Evolutionary conservation across 2,797 vertebrate genomes (phyloP).

Genomic region (Muscicapa striata): DNA sequence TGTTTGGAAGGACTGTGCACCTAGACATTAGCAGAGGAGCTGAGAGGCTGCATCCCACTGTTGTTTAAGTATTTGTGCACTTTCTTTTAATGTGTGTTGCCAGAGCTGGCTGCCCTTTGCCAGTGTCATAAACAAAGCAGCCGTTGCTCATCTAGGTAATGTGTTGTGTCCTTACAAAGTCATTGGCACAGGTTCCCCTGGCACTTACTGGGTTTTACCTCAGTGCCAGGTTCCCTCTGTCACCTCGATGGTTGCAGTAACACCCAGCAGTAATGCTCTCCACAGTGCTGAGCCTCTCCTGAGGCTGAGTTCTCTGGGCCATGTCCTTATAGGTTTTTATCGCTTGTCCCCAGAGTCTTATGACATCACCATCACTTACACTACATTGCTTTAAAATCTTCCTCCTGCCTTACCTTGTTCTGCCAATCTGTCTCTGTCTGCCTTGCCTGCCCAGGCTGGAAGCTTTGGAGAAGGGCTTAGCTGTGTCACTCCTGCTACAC

Average conservation of each 20-base stretch:
- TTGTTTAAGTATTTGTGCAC: not conserved
- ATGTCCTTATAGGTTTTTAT: not conserved
- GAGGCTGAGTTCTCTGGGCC: not conserved
- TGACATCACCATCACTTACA: not conserved
- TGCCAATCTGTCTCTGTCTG: not conserved
- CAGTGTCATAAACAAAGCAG: not conserved
- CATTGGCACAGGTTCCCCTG: slow-evolving; percentile 38
- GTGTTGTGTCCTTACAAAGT: slow-evolving; percentile 37
- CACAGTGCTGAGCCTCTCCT: not conserved
- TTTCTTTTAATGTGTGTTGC: not conserved
- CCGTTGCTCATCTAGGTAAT: slow-evolving; percentile 4
- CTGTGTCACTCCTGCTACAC: not conserved
- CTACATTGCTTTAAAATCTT: not conserved
- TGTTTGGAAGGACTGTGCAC: not conserved
- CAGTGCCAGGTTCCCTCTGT: not conserved
- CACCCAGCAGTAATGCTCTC: not conserved
- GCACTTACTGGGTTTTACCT: not conserved
- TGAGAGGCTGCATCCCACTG: not conserved
- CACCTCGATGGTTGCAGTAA: not conserved
- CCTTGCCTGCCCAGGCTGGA: not conserved
- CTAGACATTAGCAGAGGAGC: not conserved
- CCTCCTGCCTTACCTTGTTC: not conserved
- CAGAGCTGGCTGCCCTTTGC: not conserved
- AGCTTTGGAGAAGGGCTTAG: not conserved
- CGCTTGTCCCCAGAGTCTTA: not conserved